phyloP scores from a whole-genome alignment of 2,797 vertebrate genomes.

The Tenualosa thibaudeaui region DNA sequence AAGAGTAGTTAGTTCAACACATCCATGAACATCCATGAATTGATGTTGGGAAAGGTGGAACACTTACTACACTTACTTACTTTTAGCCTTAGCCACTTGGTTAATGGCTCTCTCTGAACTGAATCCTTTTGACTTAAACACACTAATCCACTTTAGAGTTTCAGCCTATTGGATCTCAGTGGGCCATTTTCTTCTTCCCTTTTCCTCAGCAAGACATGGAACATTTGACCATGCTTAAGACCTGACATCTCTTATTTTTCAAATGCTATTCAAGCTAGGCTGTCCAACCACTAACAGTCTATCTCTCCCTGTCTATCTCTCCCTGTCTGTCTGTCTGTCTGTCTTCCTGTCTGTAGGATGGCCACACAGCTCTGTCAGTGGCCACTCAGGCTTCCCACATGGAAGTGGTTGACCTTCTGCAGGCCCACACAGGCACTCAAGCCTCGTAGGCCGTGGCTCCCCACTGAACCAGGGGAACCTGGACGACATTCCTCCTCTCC shows the following conservation, averaged over 20 bases:
- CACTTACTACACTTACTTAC: too few relatives aligned
- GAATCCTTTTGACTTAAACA: background rate
- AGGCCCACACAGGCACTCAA: slow-evolving; percentile 51
- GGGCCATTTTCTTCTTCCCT: background rate
- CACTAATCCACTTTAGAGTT: background rate
- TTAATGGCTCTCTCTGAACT: background rate
- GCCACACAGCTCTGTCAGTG: slow-evolving; percentile 67
- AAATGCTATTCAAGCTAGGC: background rate
- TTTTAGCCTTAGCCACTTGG: background rate
- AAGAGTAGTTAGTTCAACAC: background rate
- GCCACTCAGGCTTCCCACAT: slow-evolving; percentile 69
- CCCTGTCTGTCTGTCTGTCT: background rate
- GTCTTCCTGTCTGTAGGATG: slow-evolving; percentile 60
- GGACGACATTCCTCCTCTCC: slow-evolving; percentile 24
- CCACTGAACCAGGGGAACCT: slow-evolving; percentile 55
- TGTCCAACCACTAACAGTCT: background rate
- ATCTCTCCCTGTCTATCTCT: background rate
- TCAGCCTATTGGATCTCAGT: background rate
- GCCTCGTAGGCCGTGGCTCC: slow-evolving; percentile 52
- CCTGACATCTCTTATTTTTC: background rate
- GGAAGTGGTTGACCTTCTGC: slow-evolving; percentile 73
- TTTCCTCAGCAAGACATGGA: slow-evolving; percentile 13
- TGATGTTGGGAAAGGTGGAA: background rate
- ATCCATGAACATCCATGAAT: background rate
- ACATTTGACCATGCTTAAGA: background rate